Percentiles rank a stretch among this genome's conserved stretches.
These are phyloP conservation scores for Chelonoidis abingdonii DNA, from an alignment of 2,113 vertebrate species.

Conservation along the genomic window DNA sequence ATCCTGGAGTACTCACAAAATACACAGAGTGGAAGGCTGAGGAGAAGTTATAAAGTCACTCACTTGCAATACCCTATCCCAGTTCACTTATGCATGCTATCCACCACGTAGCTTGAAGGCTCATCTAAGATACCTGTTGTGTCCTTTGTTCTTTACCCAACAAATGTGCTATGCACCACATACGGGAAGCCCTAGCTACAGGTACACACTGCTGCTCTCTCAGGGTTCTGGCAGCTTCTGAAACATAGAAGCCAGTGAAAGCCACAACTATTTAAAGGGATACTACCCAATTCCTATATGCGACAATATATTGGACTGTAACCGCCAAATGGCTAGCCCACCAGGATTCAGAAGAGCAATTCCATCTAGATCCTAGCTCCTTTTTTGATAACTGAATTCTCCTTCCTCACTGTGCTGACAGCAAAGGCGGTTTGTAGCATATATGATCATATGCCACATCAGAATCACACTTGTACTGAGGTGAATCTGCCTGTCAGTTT, in stretches of 20 bases:
- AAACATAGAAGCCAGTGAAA: no score
- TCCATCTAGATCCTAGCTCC: not conserved
- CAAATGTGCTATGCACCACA: not conserved
- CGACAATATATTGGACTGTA: not conserved
- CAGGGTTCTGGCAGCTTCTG: not conserved
- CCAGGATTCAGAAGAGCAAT: not conserved
- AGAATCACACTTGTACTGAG: not conserved
- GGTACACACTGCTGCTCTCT: not conserved
- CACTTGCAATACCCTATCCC: no score
- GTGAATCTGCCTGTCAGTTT: not conserved
- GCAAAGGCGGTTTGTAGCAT: not conserved
- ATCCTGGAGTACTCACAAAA: slow-evolving; percentile 20
- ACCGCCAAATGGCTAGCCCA: not conserved
- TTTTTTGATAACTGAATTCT: not conserved
- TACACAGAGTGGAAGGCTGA: not conserved
- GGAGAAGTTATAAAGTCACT: not conserved
- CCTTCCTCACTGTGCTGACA: not conserved
- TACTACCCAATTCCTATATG: not conserved
- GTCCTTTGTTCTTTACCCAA: not conserved
- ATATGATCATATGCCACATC: not conserved
- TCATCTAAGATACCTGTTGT: not conserved
- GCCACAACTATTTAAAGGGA: not conserved
- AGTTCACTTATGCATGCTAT: not conserved
- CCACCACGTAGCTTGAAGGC: fast-evolving
- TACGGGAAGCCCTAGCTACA: not conserved